A percentile compares a stretch with the other conserved stretches of the same genome.
phyloP scores from a whole-genome alignment of 2,888 invertebrate species.

The Tanytarsus gracilentus region DNA sequence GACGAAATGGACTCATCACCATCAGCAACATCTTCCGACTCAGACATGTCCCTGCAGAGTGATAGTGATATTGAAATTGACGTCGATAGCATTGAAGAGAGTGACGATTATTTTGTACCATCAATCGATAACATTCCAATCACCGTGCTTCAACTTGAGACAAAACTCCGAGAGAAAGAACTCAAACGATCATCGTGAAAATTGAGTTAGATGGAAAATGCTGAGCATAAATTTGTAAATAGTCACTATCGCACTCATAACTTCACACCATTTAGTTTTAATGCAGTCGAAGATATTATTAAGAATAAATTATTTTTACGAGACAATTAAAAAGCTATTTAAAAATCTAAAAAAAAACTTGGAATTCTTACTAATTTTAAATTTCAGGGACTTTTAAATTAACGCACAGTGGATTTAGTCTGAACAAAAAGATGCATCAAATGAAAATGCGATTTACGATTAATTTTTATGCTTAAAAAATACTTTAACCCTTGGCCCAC shows the following conservation, averaged over 20 bases:
- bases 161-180: constrained; percentile 19
- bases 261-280: no score
- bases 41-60: constrained; percentile 10
- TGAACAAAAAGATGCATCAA: no score
- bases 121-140: constrained; percentile 20
- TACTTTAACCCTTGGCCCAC: no score
- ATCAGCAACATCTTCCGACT: neutral
- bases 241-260: no score
- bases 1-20: constrained; percentile 19
- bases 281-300: no score
- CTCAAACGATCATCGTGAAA: neutral
- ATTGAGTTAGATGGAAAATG: neutral
- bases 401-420: neutral
- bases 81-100: neutral
- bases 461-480: no score
- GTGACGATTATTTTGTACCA: constrained; percentile 8
- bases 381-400: no score
- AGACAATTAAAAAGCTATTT: no score
- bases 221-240: neutral
- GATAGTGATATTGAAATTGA: constrained; percentile 26
- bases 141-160: constrained; percentile 24
- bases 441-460: no score
- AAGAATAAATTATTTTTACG: no score
- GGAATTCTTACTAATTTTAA: no score
- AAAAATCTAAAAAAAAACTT: no score